Evolutionary conservation across 2,113 vertebrate species (phyloP).

Genomic region (Caranx ignobilis): DNA sequence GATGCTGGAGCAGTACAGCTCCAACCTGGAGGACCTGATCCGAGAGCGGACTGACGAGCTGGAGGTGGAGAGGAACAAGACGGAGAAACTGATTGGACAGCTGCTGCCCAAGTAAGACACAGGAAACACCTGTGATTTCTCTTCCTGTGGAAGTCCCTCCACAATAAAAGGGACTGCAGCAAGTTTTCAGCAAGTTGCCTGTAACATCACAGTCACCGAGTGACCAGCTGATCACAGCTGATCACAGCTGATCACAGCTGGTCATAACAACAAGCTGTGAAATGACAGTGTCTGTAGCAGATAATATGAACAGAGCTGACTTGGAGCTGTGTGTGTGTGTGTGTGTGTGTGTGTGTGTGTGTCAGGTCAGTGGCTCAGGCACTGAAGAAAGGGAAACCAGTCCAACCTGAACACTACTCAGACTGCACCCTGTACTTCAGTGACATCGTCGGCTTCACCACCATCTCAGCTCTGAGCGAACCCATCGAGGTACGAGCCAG

Average conservation of each 20-base stretch:
- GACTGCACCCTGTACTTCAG: constrained; percentile 92
- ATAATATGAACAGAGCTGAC: too few relatives aligned
- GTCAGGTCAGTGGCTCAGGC: constrained; percentile 88
- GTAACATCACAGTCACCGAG: too few relatives aligned
- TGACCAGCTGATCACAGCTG: too few relatives aligned
- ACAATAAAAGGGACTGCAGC: too few relatives aligned
- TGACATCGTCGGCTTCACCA: constrained; percentile 93
- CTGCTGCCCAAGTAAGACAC: constrained; percentile 86
- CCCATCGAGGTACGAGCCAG: constrained; percentile 87
- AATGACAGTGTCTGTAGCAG: too few relatives aligned
- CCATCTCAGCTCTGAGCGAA: constrained; percentile 91
- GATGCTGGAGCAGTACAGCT: constrained; percentile 92
- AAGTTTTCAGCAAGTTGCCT: too few relatives aligned
- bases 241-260: too few relatives aligned
- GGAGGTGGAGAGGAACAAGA: constrained; percentile 90
- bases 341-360: not conserved
- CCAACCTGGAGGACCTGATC: constrained; percentile 91
- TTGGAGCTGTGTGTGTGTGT: too few relatives aligned
- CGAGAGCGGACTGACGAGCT: constrained; percentile 89
- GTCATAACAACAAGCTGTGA: too few relatives aligned
- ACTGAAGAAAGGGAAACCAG: constrained; percentile 87
- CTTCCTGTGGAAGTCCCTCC: too few relatives aligned
- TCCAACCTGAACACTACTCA: constrained; percentile 88
- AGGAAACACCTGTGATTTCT: too few relatives aligned
- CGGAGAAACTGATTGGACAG: constrained; percentile 87